Conservation (phyloP, 2,113 vertebrate genomes). For the Hirundichthys speculiger region DNA sequence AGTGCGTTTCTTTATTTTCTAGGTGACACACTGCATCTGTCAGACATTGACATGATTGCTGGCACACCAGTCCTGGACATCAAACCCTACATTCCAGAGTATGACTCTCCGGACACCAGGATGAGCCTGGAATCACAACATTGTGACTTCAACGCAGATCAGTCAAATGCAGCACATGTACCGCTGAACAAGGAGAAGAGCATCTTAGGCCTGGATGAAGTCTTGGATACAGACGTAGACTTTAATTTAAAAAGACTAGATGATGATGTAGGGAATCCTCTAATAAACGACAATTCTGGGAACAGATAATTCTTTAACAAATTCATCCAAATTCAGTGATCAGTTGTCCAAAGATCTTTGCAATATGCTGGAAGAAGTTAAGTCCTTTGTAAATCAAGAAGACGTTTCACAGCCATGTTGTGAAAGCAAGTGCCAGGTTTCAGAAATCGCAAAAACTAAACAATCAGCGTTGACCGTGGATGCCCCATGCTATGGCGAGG, state of each 20-base stretch:
- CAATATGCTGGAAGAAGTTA: slow-evolving; percentile 64
- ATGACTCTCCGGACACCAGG: slow-evolving; percentile 81
- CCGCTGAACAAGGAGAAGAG: slow-evolving; percentile 10
- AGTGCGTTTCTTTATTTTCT: slow-evolving; percentile 23
- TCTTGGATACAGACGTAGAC: neutral
- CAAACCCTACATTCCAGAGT: slow-evolving; percentile 90
- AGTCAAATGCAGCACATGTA: neutral
- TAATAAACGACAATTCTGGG: slow-evolving; percentile 11
- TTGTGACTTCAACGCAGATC: slow-evolving; percentile 10
- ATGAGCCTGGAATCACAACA: neutral
- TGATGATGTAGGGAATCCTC: neutral
- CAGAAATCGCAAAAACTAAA: slow-evolving; percentile 9
- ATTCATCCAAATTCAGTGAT: neutral
- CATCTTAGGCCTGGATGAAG: neutral
- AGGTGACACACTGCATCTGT: slow-evolving; percentile 87
- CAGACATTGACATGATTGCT: slow-evolving; percentile 88
- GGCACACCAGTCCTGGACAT: slow-evolving; percentile 90
- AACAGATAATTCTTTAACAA: neutral
- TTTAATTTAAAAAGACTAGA: slow-evolving; percentile 2
- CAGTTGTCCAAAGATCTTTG: slow-evolving; percentile 24
- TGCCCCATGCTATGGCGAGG: slow-evolving; percentile 52
- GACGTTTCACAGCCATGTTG: slow-evolving; percentile 13
- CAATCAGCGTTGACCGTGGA: neutral
- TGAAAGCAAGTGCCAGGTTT: slow-evolving; percentile 3
- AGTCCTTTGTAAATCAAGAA: slow-evolving; percentile 56